These are phyloP conservation scores for Latheticus oryzae DNA, from an alignment of 2,888 invertebrate genomes.

Conservation along the genomic window DNA sequence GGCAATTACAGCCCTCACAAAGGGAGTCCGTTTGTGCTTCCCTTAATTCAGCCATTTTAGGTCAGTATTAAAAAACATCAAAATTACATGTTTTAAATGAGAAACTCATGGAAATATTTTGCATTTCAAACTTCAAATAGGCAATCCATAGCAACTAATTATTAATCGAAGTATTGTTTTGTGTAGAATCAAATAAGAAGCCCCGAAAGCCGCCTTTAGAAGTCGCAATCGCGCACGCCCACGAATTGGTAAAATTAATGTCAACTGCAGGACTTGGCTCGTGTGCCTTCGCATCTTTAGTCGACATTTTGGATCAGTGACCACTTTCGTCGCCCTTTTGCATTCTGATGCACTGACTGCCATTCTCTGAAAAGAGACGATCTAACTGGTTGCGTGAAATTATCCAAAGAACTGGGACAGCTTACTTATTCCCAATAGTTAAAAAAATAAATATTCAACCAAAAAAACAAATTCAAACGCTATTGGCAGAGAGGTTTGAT, in stretches of 20 bases:
- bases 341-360: constrained; percentile 45
- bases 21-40: constrained; percentile 95
- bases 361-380: constrained; percentile 36
- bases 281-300: constrained; percentile 94
- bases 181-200: constrained; percentile 93
- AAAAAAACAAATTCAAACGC: no score
- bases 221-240: constrained; percentile 90
- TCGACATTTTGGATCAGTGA: constrained; percentile 82
- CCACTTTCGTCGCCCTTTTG: constrained; percentile 45
- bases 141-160: neutral
- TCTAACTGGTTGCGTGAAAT: constrained; percentile 35
- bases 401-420: constrained; percentile 38
- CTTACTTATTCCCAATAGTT: constrained; percentile 35
- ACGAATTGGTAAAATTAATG: constrained; percentile 90
- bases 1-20: constrained; percentile 94
- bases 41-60: constrained; percentile 97
- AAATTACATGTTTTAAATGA: constrained; percentile 50
- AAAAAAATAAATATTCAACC: constrained; percentile 27
- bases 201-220: constrained; percentile 93
- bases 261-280: constrained; percentile 89
- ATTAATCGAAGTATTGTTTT: neutral
- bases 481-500: constrained; percentile 21
- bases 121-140: no score
- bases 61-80: no score
- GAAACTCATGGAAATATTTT: no score